Percentiles rank a stretch among this genome's conserved stretches.
These are phyloP conservation scores for Buteo buteo DNA, from an alignment of 2,113 vertebrate genomes.

Conservation along the genomic window DNA sequence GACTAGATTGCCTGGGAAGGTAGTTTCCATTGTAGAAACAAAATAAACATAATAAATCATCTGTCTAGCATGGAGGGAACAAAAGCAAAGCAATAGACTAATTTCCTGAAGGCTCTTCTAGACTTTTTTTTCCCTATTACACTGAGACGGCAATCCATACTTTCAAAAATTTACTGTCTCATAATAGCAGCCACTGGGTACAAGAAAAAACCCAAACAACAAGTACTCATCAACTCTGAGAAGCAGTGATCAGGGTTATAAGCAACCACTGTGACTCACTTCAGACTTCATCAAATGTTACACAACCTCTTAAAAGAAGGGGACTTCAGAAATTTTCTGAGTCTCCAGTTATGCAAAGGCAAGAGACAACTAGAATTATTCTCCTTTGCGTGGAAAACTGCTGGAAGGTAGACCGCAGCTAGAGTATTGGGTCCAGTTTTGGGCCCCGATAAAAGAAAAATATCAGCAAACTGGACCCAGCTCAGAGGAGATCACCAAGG, in stretches of 20 bases:
- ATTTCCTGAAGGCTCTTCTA: neutral
- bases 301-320: neutral
- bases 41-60: neutral
- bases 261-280: neutral
- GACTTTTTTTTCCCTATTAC: neutral
- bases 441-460: neutral
- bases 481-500: neutral
- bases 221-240: neutral
- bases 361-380: neutral
- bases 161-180: neutral
- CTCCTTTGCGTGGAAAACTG: neutral
- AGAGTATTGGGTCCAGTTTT: accelerated
- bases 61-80: neutral
- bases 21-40: neutral
- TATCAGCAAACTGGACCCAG: neutral
- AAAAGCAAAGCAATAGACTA: neutral
- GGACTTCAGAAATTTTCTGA: neutral
- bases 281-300: neutral
- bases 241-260: neutral
- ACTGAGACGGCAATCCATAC: neutral
- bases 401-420: neutral
- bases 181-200: neutral
- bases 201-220: neutral
- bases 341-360: neutral
- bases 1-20: neutral